Base-by-base conservation (phyloP, 2,797 vertebrate genomes). In the Chromis chromis region DNA sequence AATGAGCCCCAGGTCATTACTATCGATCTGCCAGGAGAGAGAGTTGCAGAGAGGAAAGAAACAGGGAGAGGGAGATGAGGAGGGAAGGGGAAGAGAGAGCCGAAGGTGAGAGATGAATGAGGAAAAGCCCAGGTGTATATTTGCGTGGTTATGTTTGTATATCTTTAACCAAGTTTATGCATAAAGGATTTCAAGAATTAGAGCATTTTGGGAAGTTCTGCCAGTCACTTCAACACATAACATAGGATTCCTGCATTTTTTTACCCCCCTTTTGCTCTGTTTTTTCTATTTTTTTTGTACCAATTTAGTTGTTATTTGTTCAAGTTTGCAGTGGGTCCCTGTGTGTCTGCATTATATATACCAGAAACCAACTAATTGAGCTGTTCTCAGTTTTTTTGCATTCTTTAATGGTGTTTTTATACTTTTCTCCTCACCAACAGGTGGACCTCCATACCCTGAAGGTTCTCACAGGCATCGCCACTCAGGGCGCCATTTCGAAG, bases 401-500 rank as follows among this genome's bases (percentile, higher is more conserved):
- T 64, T 25, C 25, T 27, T 36, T 19, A 36, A 24, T 46, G 42
- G 1, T 36, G 2, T 50, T 40, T 31, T 22, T 4, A 3, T 40
- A 19, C 16, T 0, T 56, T n/a, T 44, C 22, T 71, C n/a, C 54
- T 22, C 6, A 2, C 14, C 52, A 55, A 79, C 75, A 93, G 92
- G 92, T 93, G 86, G 92, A 93, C 73, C 94, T 95, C 39, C 94
- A 94, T 17, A 94, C 94, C 27, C 86, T 99, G 31, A 99, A 97
- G 55, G 87, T 99, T 54, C 94, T 99, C 16, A 99, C 97, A 0
- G 97, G 98, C 79, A 96, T 99, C 52, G 96, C 98, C 53, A 99
- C 97, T 0, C 98, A 99, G 88, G 98, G 98, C 0, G 98, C 98
- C 36, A 94, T 98, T 88, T 99, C 98, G 0, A 96, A 96, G 89